Base-by-base conservation (phyloP, 2,113 vertebrate genomes). In the Amia ocellicauda region DNA sequence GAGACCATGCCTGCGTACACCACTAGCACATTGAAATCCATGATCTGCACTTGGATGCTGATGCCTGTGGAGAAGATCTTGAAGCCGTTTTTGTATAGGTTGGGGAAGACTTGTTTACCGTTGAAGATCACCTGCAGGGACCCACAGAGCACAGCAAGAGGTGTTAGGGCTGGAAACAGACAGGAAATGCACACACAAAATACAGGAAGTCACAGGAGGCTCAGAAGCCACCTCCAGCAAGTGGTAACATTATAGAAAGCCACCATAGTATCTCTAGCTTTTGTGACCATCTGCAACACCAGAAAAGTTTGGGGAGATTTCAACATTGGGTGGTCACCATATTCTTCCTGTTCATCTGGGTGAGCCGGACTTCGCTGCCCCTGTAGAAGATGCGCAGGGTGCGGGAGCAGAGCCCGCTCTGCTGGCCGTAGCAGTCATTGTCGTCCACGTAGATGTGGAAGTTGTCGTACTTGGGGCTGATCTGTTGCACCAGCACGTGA, bases 401-500 rank as follows among this genome's bases (percentile, higher is more conserved):
- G 53, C 83, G 84, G 0, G 87, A 83, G 66, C 93, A 96, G 66
- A 91, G 90, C 19, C 87, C 68, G 19, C 71, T 75, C 7, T 82
- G 77, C 69, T 60, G 3, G 0, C 78, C 0, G 24, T 88, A 51
- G 0, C 92, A 96, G 42, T 82, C 84, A 26, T 87, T 86, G 23
- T 91, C 91, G 36, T 91, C 85, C 0, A 92, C 36, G 29, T 85
- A 82, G 41, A 96, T 76, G 1, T 80, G 87, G 74, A 98, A 85
- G 64, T 92, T 80, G 1, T 83, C 31, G 31, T 7, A 78, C 74
- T 69, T 86, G 0, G 86, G 78, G 13, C 72, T 60, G 0, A 93
- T 90, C 78, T 96, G 91, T 77, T 94, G 90, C 69, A 95, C 87
- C 66, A 97, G 79, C 63, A 94, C 88, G 0, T 93, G 94, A 0